These are phyloP conservation scores for Phalera bucephala DNA, from an alignment of 2,888 invertebrate species.

Conservation along the genomic window DNA sequence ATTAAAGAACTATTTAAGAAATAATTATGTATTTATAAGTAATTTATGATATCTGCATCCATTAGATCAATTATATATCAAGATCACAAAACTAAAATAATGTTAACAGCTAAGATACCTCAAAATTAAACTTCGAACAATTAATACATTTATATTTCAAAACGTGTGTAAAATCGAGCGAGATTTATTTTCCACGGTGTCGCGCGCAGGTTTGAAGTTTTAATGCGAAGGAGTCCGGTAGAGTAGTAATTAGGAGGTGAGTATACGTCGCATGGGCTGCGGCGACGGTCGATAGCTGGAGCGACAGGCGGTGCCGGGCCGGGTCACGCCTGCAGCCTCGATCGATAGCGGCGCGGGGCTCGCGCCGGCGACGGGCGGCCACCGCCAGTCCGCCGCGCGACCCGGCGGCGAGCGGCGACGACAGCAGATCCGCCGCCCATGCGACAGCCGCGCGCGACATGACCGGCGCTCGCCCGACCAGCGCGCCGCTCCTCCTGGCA, in stretches of 20 bases:
- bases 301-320: conserved; percentile 72
- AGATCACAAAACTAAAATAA: no score
- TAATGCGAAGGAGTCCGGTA: conserved; percentile 54
- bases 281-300: conserved; percentile 71
- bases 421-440: conserved; percentile 56
- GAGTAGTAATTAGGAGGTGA: conserved; percentile 64
- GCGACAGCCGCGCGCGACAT: conserved; percentile 69
- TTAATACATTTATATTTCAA: background rate
- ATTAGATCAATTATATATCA: no score
- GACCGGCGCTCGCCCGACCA: conserved; percentile 83
- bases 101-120: no score
- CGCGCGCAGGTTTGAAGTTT: conserved; percentile 59
- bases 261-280: conserved; percentile 63
- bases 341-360: conserved; percentile 64
- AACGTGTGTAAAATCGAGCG: conserved; percentile 20
- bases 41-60: no score
- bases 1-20: no score
- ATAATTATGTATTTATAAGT: no score
- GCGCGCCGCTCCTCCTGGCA: conserved; percentile 84
- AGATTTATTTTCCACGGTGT: conserved; percentile 43
- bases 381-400: conserved; percentile 58
- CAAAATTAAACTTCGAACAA: no score
- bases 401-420: conserved; percentile 46
- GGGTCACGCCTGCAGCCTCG: conserved; percentile 62
- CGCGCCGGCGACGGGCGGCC: conserved; percentile 69